Conservation (phyloP, 2,888 invertebrate species). For the Miltochrista miniata region DNA sequence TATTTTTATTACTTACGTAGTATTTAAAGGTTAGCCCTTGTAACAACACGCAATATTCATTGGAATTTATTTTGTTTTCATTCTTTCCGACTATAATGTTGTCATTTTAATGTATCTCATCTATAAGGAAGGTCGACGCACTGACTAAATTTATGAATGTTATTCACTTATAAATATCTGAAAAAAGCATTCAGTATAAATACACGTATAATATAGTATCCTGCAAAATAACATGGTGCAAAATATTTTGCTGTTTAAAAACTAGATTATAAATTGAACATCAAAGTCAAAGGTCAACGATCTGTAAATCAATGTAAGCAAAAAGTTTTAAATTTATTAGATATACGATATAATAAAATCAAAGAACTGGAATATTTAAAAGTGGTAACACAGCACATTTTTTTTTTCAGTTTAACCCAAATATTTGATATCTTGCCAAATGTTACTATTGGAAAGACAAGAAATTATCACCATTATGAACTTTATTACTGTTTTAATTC, state of each 20-base stretch:
- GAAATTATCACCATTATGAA: no score
- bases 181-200: no score
- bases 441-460: no score
- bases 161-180: no score
- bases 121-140: neutral
- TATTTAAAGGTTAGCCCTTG: slow-evolving; percentile 1
- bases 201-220: neutral
- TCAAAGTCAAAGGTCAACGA: neutral
- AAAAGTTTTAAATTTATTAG: no score
- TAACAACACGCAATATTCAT: slow-evolving; percentile 1
- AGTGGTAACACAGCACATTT: no score
- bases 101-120: neutral
- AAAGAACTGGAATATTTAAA: no score
- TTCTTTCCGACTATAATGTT: neutral
- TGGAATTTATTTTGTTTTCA: neutral
- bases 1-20: slow-evolving; percentile 9
- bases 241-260: neutral
- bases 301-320: neutral
- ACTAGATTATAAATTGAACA: neutral
- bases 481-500: no score
- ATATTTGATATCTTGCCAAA: no score
- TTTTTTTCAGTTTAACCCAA: no score
- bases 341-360: no score
- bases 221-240: neutral
- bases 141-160: neutral